Evolutionary conservation across 2,888 invertebrate species (phyloP).

Genomic region (Andrena fulva): DNA sequence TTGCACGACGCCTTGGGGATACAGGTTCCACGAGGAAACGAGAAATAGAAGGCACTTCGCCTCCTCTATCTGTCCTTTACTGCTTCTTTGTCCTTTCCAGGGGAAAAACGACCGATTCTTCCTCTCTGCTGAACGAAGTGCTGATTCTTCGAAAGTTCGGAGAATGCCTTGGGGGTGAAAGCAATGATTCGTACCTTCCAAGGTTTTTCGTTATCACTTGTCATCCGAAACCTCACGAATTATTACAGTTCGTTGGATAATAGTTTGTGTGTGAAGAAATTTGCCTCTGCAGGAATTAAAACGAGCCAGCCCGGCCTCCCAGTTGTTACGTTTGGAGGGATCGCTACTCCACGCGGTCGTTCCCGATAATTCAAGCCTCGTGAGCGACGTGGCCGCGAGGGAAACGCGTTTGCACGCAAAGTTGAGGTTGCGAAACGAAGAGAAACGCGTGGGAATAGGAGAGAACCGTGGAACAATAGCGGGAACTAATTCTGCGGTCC

Average conservation of each 20-base stretch:
- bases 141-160: not conserved
- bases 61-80: not conserved
- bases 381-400: conserved; percentile 18
- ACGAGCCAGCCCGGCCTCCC: too few species aligned
- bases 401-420: conserved; percentile 7
- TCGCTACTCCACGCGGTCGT: not conserved
- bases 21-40: conserved; percentile 26
- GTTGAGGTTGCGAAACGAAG: not conserved
- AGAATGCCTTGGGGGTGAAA: not conserved
- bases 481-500: conserved; percentile 64
- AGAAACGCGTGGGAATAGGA: conserved; percentile 20
- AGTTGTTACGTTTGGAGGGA: not conserved
- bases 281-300: not conserved
- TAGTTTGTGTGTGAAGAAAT: too few species aligned
- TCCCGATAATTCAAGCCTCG: conserved; percentile 10
- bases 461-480: conserved; percentile 52
- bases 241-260: not conserved
- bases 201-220: not conserved
- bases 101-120: conserved; percentile 12
- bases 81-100: conserved; percentile 4
- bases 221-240: too few species aligned
- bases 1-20: conserved; percentile 49
- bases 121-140: not conserved
- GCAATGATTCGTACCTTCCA: not conserved
- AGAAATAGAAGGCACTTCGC: conserved; percentile 45